Conservation (phyloP, 1,140 invertebrate species). For the Tetramorium parvispinum region DNA sequence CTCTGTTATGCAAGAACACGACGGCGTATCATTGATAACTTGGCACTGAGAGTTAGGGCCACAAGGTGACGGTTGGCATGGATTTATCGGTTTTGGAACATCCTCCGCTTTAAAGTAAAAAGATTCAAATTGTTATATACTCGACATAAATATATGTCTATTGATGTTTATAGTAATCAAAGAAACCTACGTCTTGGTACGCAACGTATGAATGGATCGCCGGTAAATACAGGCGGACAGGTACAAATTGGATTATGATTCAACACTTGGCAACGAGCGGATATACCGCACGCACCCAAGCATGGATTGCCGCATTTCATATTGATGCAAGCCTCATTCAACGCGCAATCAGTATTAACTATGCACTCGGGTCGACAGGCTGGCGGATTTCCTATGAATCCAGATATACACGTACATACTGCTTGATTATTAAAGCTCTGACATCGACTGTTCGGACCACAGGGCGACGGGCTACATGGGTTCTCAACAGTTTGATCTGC, state of each 20-base stretch:
- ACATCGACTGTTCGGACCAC: constrained; percentile 87
- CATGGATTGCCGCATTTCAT: constrained; percentile 86
- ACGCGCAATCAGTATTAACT: constrained; percentile 84
- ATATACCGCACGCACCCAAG: constrained; percentile 85
- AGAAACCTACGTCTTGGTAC: constrained; percentile 80
- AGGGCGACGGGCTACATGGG: constrained; percentile 86
- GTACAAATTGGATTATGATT: constrained; percentile 93
- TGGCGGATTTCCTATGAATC: constrained; percentile 84
- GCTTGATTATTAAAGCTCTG: constrained; percentile 82
- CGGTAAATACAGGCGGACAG: constrained; percentile 88
- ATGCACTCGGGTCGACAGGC: constrained; percentile 86
- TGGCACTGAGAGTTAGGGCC: constrained; percentile 90
- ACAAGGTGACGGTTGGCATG: constrained; percentile 90
- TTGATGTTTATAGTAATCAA: background rate
- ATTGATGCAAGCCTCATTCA: constrained; percentile 84
- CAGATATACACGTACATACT: constrained; percentile 83
- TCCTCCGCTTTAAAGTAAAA: constrained; percentile 72
- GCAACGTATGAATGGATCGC: constrained; percentile 89
- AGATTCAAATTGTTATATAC: background rate
- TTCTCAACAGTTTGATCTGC: constrained; percentile 75
- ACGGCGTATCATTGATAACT: constrained; percentile 86
- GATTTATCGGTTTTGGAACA: constrained; percentile 83
- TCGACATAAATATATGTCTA: background rate
- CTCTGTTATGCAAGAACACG: constrained; percentile 89
- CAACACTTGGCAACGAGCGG: constrained; percentile 89